Evolutionary conservation across 1,140 invertebrate genomes (phyloP).

Genomic region (Harpegnathos saltator): DNA sequence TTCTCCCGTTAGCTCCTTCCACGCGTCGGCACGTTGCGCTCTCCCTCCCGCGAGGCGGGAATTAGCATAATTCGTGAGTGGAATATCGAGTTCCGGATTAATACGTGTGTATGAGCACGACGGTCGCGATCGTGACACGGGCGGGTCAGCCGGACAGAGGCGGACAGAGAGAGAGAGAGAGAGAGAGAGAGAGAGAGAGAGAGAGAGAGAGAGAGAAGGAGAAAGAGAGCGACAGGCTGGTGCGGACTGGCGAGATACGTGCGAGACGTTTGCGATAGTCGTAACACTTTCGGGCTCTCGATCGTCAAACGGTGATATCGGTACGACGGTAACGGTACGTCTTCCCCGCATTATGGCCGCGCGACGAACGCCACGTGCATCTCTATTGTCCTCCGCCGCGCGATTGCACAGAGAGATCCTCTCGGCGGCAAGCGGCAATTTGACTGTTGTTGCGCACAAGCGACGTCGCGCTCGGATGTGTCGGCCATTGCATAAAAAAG

Average conservation of each 20-base stretch:
- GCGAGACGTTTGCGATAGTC: constrained; percentile 57
- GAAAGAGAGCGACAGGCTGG: no score
- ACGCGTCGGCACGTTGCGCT: not conserved
- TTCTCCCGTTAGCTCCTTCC: constrained; percentile 14
- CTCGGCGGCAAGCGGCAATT: constrained; percentile 22
- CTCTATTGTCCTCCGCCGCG: constrained; percentile 32
- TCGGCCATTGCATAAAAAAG: constrained; percentile 22
- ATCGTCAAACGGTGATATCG: constrained; percentile 73
- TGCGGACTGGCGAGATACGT: not conserved
- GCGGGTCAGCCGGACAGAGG: constrained; percentile 14
- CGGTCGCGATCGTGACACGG: constrained; percentile 45
- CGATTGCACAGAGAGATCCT: constrained; percentile 31
- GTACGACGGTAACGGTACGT: constrained; percentile 73
- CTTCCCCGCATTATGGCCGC: constrained; percentile 21
- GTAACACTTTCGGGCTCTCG: constrained; percentile 68
- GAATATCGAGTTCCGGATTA: constrained; percentile 47
- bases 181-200: no score
- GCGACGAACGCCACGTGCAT: constrained; percentile 13
- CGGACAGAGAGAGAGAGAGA: no score
- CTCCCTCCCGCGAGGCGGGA: not conserved
- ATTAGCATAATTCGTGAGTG: constrained; percentile 66
- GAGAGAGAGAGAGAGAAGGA: no score
- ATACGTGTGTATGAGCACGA: constrained; percentile 5
- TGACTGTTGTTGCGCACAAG: constrained; percentile 9
- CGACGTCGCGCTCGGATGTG: constrained; percentile 1